Base-by-base conservation (phyloP, 2,113 vertebrate genomes). In the Polypterus senegalus region DNA sequence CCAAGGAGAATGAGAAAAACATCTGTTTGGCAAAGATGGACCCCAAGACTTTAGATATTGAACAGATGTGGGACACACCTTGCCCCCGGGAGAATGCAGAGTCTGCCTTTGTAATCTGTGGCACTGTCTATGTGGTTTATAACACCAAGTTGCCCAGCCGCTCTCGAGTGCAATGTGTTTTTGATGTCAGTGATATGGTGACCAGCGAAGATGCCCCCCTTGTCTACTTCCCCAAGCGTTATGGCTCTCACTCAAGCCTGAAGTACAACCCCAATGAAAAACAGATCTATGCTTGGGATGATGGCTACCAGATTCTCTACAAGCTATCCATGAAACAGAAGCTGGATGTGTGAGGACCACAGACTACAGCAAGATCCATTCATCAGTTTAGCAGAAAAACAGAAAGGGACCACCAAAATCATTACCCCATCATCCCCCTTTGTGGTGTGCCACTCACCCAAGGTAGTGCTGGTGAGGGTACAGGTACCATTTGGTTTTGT, bases 221-320 rank as follows among this genome's bases (percentile, higher is more conserved):
- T 5, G 71, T 96, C n/a, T 99, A 97, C 61, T 99, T 98, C 71
- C 96, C 96, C 63, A 85, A 91, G 62, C 86, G 94, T 48, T 97
- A 89, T 0, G 93, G 93, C 4, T 85, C 91, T 57, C 94, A 95
- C 47, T 77, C 92, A 65, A 92, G 94, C 67, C 86, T 99, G 71
- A 95, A 93, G 73, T 99, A 98, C 73, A 97, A 86, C 71, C 88
- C 95, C 1, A 83, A 67, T 0, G 94, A 97, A 77, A 85, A 81
- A 64, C 91, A 93, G 79, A 74, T 98, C 53, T 98, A 98, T 0
- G 92, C 89, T 63, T 99, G 96, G 96, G 96, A 99, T 1, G 95
- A 97, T 0, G 95, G 96, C 43, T 97, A 97, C 73, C 96, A 97
- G 76, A 91, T 98, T 65, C 86, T 97, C 59, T 99, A 98, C 76